phyloP scores from a whole-genome alignment of 2,888 invertebrate genomes.

The Toxonevra muliebris region DNA sequence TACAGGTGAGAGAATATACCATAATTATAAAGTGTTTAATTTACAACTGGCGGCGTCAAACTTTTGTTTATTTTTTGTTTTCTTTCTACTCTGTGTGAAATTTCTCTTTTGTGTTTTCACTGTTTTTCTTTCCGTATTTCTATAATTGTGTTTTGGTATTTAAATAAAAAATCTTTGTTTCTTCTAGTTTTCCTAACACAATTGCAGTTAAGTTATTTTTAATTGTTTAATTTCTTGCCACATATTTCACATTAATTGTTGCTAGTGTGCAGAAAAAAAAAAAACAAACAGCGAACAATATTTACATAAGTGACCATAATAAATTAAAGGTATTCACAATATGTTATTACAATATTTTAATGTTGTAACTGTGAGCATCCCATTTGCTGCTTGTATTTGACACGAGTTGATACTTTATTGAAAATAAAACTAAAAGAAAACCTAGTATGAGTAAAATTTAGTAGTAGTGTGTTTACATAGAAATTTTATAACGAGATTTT shows the following conservation, averaged over 20 bases:
- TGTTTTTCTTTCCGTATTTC: background rate
- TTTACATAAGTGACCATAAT: too few relatives aligned
- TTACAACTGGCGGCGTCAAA: background rate
- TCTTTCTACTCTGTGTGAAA: background rate
- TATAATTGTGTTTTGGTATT: conserved; percentile 12
- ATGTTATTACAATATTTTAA: too few relatives aligned
- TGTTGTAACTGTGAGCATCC: too few relatives aligned
- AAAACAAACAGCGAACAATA: background rate
- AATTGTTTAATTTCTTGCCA: conserved; percentile 27
- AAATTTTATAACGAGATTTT: too few relatives aligned
- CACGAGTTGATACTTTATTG: too few relatives aligned
- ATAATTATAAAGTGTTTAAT: conserved; percentile 3
- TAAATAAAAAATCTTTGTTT: background rate
- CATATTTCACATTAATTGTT: conserved; percentile 11
- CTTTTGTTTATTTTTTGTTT: background rate
- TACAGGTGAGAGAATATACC: conserved; percentile 53
- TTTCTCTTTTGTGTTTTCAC: background rate
- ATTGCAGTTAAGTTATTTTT: conserved; percentile 22
- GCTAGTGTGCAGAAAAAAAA: background rate
- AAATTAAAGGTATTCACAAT: too few relatives aligned
- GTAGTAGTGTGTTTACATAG: too few relatives aligned
- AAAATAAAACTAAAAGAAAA: too few relatives aligned
- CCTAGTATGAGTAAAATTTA: too few relatives aligned
- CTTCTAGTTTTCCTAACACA: background rate
- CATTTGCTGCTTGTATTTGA: too few relatives aligned